Conservation (phyloP, 2,113 vertebrate genomes). For the Psittacara wagleri region DNA sequence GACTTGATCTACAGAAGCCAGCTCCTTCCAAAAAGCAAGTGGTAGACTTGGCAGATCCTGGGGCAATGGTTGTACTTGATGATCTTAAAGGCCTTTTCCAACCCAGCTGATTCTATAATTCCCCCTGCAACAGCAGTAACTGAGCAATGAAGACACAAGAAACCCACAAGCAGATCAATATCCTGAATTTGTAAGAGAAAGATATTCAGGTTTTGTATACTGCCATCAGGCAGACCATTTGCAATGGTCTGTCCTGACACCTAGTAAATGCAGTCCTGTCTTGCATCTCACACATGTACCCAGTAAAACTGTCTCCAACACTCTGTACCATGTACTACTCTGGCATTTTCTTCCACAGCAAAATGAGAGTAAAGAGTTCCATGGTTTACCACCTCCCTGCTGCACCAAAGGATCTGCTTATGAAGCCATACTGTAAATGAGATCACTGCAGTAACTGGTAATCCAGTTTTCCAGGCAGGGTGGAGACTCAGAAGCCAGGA, state of each 20-base stretch:
- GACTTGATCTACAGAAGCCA: background rate
- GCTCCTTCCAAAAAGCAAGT: background rate
- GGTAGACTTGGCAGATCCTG: background rate
- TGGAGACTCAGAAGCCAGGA: background rate
- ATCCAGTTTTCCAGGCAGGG: slow-evolving; percentile 33
- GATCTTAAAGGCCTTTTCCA: background rate
- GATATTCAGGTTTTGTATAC: background rate
- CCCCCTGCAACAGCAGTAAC: background rate
- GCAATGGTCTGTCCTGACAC: background rate
- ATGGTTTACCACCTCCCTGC: background rate
- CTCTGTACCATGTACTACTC: background rate
- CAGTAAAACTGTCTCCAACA: background rate
- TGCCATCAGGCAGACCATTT: background rate
- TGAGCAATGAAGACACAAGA: background rate
- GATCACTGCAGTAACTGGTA: background rate
- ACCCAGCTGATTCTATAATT: background rate
- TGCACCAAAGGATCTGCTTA: background rate
- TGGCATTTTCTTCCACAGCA: background rate
- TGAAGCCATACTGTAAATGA: background rate
- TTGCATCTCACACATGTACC: background rate
- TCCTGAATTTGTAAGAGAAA: background rate
- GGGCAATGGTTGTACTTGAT: background rate
- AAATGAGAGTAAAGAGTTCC: background rate
- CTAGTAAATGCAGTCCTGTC: background rate
- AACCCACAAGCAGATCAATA: background rate